Evolutionary conservation across 2,113 vertebrate genomes (phyloP), one percentile per base, ranked within the genome.

Genomic region (Myrmophylax atrothorax): DNA sequence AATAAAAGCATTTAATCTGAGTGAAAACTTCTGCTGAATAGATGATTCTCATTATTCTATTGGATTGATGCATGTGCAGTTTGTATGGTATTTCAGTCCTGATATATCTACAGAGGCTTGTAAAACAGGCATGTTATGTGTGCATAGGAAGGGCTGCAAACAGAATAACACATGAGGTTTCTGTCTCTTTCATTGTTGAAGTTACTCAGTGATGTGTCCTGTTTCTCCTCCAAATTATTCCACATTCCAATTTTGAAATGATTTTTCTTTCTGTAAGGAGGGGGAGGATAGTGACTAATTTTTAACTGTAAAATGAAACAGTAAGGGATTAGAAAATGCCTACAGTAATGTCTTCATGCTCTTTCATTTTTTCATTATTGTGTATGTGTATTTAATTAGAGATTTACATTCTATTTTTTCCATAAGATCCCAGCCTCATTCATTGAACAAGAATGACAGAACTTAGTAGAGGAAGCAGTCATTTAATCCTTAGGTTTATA

Each of bases 11-110:
- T 91, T 91, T 93, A 67, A 80, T 91, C 63, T 80, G 55, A 95
- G 59, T 87, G 72, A 93, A 88, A 96, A 85, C 72, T 88, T 90
- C 33, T 90, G 46, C 63, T 83, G 78, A 91, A 70, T 91, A 88
- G 67, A 70, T 94, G 63, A 52, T 74, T 89, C 35, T 88, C 12
- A 10, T 68, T 89, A 70, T 77, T 95, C 47, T 76, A 0, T 23
- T 67, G 72, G 75, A 67, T 59, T 69, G 42, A 46, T 80, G 38
- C 20, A 52, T 64, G 19, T 84, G 72, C 72, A 86, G 47, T 77
- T 90, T 80, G 22, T 59, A 44, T 66, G 55, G 29, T 58, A 20
- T 83, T 86, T 89, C 63, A 74, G 47, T 74, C 23, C 47, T 67
- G 26, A 58, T 56, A 3, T 6, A 84, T 58, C 67, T 93, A 29